Conservation (phyloP, 2,113 vertebrate genomes). For the Abramis brama region DNA sequence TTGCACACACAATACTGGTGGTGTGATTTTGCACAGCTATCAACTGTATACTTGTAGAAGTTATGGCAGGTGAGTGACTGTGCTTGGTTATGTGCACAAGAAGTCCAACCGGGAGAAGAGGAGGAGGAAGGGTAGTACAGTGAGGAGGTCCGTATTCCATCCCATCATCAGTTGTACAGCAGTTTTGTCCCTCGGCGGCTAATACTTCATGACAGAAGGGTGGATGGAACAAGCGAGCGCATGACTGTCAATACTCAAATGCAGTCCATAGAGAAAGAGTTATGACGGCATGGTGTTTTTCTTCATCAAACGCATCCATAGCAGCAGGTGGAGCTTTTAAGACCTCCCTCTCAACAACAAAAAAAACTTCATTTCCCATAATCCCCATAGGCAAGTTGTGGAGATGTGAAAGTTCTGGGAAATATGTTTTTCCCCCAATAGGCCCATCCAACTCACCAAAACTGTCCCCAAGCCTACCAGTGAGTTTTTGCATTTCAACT, state of each 20-base stretch:
- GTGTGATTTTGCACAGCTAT: conserved; percentile 67
- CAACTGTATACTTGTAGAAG: conserved; percentile 57
- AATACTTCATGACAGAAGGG: conserved; percentile 59
- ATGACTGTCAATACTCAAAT: conserved; percentile 62
- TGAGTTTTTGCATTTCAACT: conserved; percentile 56
- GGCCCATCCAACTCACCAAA: conserved; percentile 61
- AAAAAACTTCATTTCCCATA: conserved; percentile 53
- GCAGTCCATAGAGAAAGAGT: conserved; percentile 72
- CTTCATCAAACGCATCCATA: conserved; percentile 73
- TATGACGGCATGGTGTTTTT: conserved; percentile 62
- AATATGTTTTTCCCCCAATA: conserved; percentile 58
- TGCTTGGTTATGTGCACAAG: conserved; percentile 67
- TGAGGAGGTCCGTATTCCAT: conserved; percentile 78
- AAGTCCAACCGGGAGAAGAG: conserved; percentile 69
- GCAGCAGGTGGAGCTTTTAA: conserved; percentile 78
- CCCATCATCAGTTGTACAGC: conserved; percentile 64
- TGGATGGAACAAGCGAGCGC: conserved; percentile 66
- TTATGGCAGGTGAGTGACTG: conserved; percentile 55
- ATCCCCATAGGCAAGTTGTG: conserved; percentile 69
- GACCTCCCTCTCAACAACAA: conserved; percentile 58
- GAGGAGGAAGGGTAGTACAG: conserved; percentile 68
- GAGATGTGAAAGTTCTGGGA: conserved; percentile 74
- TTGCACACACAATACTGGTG: conserved; percentile 73
- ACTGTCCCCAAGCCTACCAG: conserved; percentile 65
- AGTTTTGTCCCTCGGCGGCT: conserved; percentile 62